phyloP scores from a whole-genome alignment of 1,140 invertebrate species.

The Stegodyphus mimosarum region DNA sequence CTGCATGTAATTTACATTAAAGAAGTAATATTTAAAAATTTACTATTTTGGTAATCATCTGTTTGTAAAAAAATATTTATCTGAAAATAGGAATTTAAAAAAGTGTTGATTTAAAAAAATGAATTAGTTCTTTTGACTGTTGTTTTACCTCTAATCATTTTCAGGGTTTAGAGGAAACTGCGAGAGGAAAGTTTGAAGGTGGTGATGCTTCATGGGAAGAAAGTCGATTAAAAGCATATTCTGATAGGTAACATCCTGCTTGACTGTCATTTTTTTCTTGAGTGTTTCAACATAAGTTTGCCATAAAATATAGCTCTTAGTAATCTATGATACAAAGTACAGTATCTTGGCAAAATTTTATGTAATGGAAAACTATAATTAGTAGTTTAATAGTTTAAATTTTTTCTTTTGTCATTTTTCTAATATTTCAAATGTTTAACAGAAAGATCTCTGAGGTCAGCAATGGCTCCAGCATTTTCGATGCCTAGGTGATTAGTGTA shows the following conservation, averaged over 20 bases:
- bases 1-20: no score
- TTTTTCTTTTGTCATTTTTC: no score
- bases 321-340: neutral
- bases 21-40: no score
- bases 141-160: neutral
- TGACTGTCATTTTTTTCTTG: neutral
- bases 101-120: no score
- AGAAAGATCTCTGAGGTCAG: no score
- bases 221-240: conserved; percentile 87
- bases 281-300: neutral
- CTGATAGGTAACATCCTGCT: conserved; percentile 73
- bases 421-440: no score
- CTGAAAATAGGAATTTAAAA: no score
- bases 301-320: neutral
- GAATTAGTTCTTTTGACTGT: neutral
- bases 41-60: no score
- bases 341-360: neutral
- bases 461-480: no score
- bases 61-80: no score
- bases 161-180: conserved; percentile 88
- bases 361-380: neutral
- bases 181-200: conserved; percentile 92
- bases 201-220: conserved; percentile 98
- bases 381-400: neutral
- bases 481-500: no score